A percentile compares a stretch with the other conserved stretches of the same genome.
These are phyloP conservation scores for Holothuria leucospilota DNA, from an alignment of 53 echinoderm and acorn worm genomes.

Conservation along the genomic window DNA sequence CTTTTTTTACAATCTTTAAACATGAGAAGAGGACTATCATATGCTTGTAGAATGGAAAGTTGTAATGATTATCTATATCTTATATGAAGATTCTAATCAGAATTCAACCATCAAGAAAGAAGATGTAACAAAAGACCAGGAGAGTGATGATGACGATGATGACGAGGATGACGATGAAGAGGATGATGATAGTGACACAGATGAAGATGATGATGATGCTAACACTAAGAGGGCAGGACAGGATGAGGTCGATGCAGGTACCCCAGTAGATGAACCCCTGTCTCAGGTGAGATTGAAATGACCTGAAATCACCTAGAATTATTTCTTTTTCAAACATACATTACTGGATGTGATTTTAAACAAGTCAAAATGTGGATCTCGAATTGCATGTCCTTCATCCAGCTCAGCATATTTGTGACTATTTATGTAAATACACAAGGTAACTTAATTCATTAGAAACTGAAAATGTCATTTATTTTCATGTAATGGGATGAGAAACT, in stretches of 20 bases:
- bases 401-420: no score
- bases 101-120: conserved; percentile 3
- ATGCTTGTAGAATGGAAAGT: background rate
- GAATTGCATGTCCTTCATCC: no score
- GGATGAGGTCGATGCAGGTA: conserved; percentile 25
- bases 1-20: no score
- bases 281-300: background rate
- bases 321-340: no score
- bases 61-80: background rate
- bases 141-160: conserved; percentile 16
- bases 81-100: background rate
- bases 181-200: background rate
- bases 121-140: conserved; percentile 33
- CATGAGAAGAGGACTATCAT: no score
- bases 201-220: background rate
- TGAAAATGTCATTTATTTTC: no score
- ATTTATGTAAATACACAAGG: no score
- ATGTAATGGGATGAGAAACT: no score
- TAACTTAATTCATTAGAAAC: no score
- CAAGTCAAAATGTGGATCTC: no score
- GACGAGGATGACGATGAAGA: background rate
- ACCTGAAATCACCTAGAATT: background rate
- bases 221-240: background rate
- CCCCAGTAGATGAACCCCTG: conserved; percentile 4
- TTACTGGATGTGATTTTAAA: no score